Evolutionary conservation across 2,113 vertebrate genomes (phyloP), one percentile per base, ranked within the genome.

Genomic region (Ivindomyrus marchei): DNA sequence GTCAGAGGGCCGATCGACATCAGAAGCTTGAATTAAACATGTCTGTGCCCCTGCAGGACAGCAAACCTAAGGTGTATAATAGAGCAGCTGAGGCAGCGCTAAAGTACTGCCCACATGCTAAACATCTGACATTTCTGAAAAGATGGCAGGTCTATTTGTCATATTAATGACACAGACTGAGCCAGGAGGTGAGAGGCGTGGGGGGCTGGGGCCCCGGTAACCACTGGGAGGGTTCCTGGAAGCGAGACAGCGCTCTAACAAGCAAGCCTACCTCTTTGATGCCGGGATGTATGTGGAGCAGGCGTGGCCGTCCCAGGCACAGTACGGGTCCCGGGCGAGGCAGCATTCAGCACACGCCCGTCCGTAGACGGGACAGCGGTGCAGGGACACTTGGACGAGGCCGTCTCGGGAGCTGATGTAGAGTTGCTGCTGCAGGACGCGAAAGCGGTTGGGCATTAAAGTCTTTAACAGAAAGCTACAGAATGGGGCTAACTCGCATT

Each of bases 341-440:
- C 98, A 99, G 94, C 98, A 99, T 85, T 99, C 98, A 4, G 98
- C 97, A 89, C 98, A 99, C 42, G 97, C 98, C 92, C 98, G 97
- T 66, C 98, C 98, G 11, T 99, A 99, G 88, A 96, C 97, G 92
- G 97, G 96, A 92, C 98, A 99, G 94, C 98, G 97, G 95, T 99
- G 98, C 92, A 98, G 94, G 5, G 98, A 97, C 89, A 99, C 97
- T 95, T 98, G 98, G 91, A 97, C 97, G 27, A 99, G 94, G 47
- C 97, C 97, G 89, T 97, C 96, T 50, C 92, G 95, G 88, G 98
- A 99, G 92, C 97, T 97, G 91, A 99, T 95, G 89, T 98, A 99
- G 93, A 99, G 96, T 93, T 98, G 97, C 97, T 99, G 98, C 98
- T 99, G 90, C 42, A 90, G 17, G 86, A 93, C n/a, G 31, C 4